A percentile compares a stretch with the other conserved stretches of the same genome.
Evolutionary conservation across 2,888 invertebrate species (phyloP).

Genomic region (Protula sp.): DNA sequence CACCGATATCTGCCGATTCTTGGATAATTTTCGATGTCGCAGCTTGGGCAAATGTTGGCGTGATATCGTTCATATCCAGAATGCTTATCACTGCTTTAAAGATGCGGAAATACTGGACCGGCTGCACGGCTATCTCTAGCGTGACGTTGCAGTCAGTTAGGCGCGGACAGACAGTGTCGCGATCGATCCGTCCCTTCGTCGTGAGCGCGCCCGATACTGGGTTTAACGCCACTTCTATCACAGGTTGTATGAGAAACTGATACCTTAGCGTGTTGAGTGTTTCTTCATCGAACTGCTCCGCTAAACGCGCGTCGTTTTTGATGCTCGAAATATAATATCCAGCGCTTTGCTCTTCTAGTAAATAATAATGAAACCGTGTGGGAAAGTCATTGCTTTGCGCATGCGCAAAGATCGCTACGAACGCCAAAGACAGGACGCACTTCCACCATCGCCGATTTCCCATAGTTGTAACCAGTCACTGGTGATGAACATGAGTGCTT

Average conservation of each 20-base stretch:
- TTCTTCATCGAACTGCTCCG: not conserved
- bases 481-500: too few relatives aligned
- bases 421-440: too few relatives aligned
- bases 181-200: not conserved
- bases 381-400: too few relatives aligned
- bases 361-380: not conserved
- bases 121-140: not conserved
- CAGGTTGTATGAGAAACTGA: not conserved
- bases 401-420: too few relatives aligned
- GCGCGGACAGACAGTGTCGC: not conserved
- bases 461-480: too few relatives aligned
- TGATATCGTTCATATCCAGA: conserved; percentile 1
- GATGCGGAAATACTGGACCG: not conserved
- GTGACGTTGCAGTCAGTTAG: not conserved
- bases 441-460: too few relatives aligned
- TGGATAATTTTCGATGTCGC: not conserved
- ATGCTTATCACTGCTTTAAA: not conserved
- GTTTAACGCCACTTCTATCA: not conserved
- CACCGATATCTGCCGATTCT: not conserved
- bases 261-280: not conserved
- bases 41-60: not conserved
- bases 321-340: not conserved
- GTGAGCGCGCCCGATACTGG: not conserved
- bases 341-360: not conserved
- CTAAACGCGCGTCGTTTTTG: not conserved